Evolutionary conservation across 2,888 invertebrate species (phyloP).

Genomic region (Microctonus aethiopoides): DNA sequence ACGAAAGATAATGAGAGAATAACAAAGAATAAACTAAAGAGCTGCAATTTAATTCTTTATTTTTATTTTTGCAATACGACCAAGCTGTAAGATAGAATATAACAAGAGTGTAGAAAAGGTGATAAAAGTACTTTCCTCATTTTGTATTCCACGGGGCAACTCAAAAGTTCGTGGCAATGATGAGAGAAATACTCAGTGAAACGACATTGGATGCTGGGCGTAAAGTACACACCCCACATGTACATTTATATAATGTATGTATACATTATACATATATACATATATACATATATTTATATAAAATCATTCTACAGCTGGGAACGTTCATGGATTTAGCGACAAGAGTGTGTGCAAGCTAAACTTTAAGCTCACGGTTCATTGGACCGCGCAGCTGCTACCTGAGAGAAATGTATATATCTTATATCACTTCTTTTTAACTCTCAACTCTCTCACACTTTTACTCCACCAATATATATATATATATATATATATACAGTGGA

Average conservation of each 20-base stretch:
- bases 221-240: not conserved
- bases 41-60: not conserved
- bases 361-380: slow-evolving; percentile 37
- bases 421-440: not conserved
- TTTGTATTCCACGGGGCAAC: slow-evolving; percentile 4
- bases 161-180: not conserved
- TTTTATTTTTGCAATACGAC: not conserved
- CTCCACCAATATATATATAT: not conserved
- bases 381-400: slow-evolving; percentile 34
- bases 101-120: not conserved
- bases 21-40: not conserved
- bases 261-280: not conserved
- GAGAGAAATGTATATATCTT: slow-evolving; percentile 29
- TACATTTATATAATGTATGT: not conserved
- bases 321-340: slow-evolving; percentile 22
- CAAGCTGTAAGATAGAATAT: not conserved
- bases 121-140: not conserved
- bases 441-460: not conserved
- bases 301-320: not conserved
- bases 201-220: slow-evolving; percentile 3
- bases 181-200: not conserved
- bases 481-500: too few relatives aligned
- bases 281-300: not conserved
- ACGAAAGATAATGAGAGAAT: not conserved
- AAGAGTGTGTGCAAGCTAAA: slow-evolving; percentile 22